A percentile compares a stretch with the other conserved stretches of the same genome.
phyloP scores from a whole-genome alignment of 2,888 invertebrate genomes.

The Sepioteuthis lessoniana region DNA sequence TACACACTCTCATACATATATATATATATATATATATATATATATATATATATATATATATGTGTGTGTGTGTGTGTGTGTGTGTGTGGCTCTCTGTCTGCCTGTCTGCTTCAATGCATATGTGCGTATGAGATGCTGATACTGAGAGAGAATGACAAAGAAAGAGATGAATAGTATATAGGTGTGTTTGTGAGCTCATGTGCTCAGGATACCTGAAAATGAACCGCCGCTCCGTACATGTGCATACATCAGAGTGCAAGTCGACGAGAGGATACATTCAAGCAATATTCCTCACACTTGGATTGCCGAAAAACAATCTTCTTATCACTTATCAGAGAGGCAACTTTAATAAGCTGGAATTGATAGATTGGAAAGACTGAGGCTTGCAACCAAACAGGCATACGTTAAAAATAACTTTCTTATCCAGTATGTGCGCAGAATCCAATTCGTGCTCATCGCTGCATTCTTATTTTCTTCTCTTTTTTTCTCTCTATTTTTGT shows the following conservation, averaged over 20 bases:
- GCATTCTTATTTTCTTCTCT: not conserved
- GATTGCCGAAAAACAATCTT: not conserved
- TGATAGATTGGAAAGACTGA: not conserved
- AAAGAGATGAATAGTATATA: no score
- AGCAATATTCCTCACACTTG: not conserved
- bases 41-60: no score
- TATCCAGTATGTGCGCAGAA: not conserved
- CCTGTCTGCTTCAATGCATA: no score
- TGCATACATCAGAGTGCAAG: no score
- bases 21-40: no score
- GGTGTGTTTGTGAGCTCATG: no score
- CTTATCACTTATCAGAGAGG: not conserved
- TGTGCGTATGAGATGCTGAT: no score
- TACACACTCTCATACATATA: no score
- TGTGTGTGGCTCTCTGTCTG: not conserved
- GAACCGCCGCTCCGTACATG: no score
- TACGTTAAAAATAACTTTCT: not conserved
- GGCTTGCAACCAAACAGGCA: not conserved
- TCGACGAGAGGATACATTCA: no score
- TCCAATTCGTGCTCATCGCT: not conserved
- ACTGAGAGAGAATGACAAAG: no score
- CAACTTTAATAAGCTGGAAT: not conserved
- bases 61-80: not conserved
- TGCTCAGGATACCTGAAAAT: no score
- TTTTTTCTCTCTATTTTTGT: constrained; percentile 51